Conservation (phyloP, 2,888 invertebrate species). For the Petrolisthes cinctipes region DNA sequence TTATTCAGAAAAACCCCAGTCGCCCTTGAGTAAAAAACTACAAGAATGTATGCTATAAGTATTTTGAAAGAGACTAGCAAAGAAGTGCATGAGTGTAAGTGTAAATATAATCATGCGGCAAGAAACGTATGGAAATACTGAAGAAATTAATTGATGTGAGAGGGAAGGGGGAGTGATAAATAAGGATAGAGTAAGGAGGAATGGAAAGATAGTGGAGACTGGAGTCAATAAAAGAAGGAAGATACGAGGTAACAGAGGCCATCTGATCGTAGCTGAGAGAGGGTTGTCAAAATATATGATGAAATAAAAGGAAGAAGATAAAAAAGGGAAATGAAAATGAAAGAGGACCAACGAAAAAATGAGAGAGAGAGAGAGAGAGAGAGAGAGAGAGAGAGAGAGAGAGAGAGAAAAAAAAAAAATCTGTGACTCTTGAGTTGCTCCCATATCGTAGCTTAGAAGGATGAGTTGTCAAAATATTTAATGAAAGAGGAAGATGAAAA, state of each 20-base stretch:
- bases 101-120: too few species aligned
- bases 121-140: too few species aligned
- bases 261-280: background rate
- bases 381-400: constrained; percentile 24
- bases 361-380: constrained; percentile 26
- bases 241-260: background rate
- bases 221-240: background rate
- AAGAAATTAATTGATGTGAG: too few species aligned
- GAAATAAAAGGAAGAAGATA: background rate
- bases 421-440: too few species aligned
- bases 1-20: too few species aligned
- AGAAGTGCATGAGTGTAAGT: too few species aligned
- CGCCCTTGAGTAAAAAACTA: too few species aligned
- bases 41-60: too few species aligned
- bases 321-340: background rate
- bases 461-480: background rate
- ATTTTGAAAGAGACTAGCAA: too few species aligned
- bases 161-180: too few species aligned
- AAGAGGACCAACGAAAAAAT: background rate
- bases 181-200: too few species aligned
- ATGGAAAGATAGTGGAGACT: background rate
- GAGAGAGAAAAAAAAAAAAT: constrained; percentile 3
- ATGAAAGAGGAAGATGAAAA: background rate
- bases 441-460: background rate
- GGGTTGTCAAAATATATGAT: background rate